Evolutionary conservation across 2,113 vertebrate species (phyloP), one percentile per base, ranked within the genome.

Genomic region (Corythornis cristatus): DNA sequence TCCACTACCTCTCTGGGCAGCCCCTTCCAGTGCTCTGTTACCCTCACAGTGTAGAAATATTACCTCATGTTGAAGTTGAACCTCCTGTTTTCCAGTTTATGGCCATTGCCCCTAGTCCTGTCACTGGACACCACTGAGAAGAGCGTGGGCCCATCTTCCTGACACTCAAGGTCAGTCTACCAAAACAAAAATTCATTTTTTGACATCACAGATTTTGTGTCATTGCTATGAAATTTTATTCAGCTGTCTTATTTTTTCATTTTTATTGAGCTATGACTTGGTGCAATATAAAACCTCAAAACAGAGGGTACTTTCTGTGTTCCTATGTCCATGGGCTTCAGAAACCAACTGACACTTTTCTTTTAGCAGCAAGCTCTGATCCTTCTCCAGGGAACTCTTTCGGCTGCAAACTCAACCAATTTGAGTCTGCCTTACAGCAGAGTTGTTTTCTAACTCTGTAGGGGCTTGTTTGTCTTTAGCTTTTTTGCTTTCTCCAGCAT

Each of bases 401-500:
- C 87, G 91, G 87, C 95, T 89, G 58, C 43, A 70, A 46, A 82
- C 67, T 58, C 74, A 83, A 82, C 54, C 54, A 76, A 40, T 94
- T 83, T 79, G 37, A 87, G 42, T 20, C 67, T 92, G 71, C 23
- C 22, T 89, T 91, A 54, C 71, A 75, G 80, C 40, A 66, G 77
- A 75, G 84, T 66, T 90, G 56, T 84, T 95, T 92, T 71, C 85
- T 76, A 83, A 79, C 37, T 87, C 95, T 76, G 0, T 40, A 5
- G 77, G 78, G 81, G 28, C 71, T 92, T 94, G 78, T 87, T 89
- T 91, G 78, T 73, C 56, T 87, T 81, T 65, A 81, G 88, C 56
- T 90, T 96, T 96, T 91, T 85, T 83, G 76, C 85, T 74, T 92
- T 65, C 56, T 92, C 33, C 33, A 71, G 64, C 87, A 42, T 83